phyloP scores from a whole-genome alignment of 1,140 invertebrate species.

The Vollenhovia emeryi region DNA sequence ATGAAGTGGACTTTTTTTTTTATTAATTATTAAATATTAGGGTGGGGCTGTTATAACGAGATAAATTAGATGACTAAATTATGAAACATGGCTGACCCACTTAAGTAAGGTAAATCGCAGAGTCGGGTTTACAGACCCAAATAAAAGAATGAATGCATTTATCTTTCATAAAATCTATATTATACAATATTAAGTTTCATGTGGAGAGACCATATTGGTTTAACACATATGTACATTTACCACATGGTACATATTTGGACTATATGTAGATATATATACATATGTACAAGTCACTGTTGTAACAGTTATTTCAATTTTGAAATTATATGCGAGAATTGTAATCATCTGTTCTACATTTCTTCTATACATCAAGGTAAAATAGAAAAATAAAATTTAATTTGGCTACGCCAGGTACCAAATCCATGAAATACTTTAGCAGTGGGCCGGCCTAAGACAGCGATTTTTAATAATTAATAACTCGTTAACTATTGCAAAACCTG shows the following conservation, averaged over 20 bases:
- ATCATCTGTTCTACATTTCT: not conserved
- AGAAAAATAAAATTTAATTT: no score
- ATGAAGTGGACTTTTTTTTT: conserved; percentile 3
- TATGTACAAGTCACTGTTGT: not conserved
- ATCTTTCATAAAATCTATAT: not conserved
- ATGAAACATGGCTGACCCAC: not conserved
- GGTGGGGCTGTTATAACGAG: not conserved
- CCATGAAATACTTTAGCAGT: not conserved
- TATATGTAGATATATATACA: not conserved
- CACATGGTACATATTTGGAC: not conserved
- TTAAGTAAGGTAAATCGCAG: conserved; percentile 11
- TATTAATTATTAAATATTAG: conserved; percentile 1
- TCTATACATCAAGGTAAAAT: not conserved
- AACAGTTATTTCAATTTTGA: not conserved
- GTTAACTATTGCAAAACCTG: no score
- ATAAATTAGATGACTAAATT: conserved; percentile 3
- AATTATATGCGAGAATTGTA: not conserved
- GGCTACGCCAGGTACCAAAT: not conserved
- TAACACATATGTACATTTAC: not conserved
- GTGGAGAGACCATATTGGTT: not conserved
- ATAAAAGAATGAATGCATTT: conserved; percentile 6
- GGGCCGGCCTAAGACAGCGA: no score
- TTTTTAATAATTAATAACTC: no score
- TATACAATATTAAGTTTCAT: not conserved
- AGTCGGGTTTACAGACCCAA: not conserved